Conservation (phyloP, 2,113 vertebrate genomes). For the Strigops habroptila region DNA sequence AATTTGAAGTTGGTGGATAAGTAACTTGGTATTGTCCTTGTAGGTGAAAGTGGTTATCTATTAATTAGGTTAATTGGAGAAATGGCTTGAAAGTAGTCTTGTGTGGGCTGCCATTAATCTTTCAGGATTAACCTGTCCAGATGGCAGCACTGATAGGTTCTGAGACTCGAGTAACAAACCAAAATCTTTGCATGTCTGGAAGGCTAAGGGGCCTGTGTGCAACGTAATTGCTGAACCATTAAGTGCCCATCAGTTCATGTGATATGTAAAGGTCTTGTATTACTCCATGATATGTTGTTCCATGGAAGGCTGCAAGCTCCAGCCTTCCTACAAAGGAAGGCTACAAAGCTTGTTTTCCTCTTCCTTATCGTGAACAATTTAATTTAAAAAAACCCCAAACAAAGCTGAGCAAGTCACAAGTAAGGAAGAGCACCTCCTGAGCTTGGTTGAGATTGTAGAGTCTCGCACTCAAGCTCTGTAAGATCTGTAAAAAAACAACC, state of each 20-base stretch:
- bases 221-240: neutral
- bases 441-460: neutral
- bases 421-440: neutral
- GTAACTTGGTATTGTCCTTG: neutral
- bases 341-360: neutral
- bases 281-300: neutral
- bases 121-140: neutral
- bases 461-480: neutral
- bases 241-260: neutral
- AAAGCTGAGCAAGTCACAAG: neutral
- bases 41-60: neutral
- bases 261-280: neutral
- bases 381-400: neutral
- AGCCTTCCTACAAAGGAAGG: neutral
- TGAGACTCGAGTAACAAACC: neutral
- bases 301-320: neutral
- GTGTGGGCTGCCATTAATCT: neutral
- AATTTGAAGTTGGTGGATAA: neutral
- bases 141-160: neutral
- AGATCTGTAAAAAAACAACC: neutral
- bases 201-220: neutral
- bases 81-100: neutral
- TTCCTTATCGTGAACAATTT: neutral
- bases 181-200: neutral
- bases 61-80: neutral